Base-by-base conservation (phyloP, 2,113 vertebrate genomes). In the Channa maculata region DNA sequence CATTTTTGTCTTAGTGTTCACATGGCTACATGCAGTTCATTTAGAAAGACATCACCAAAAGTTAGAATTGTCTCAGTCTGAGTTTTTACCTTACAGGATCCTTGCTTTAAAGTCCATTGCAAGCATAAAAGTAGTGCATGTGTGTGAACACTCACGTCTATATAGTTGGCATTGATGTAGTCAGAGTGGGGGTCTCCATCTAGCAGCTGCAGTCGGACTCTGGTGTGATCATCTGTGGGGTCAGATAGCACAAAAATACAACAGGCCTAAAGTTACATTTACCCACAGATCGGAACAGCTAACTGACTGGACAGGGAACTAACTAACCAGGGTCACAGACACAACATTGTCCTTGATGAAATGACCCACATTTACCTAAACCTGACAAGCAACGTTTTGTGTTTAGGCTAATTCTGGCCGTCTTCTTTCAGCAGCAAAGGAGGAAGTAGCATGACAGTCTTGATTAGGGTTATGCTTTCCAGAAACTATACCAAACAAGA, bases 121-220 rank as follows among this genome's bases (percentile, higher is more conserved):
- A 49, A 14, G n/a, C 10, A 59, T 34, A n/a, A 11, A 50, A n/a
- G 9, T 6, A 34, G 3, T 54, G 37, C 61, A 38, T 52, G 50
- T 69, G 59, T 44, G 24, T 44, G 0, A n/a, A 33, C 0, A 92
- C 96, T 98, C 88, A 99, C 97, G 0, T 99, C 97, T 1, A 99
- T 98, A 70, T 98, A 98, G 85, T 98, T 99, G 91, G 97, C 97
- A n/a, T 99, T 99, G 87, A 98, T 98, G 88, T 99, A 99, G 94
- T 99, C 97, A 0, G 97, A 98, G 89, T 98, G 97, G 3, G 96
- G 96, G 92, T 98, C 97, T 85, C 96, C 97, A 34, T 99, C 97
- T 91, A 97, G 91, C 82, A 95, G 95, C 80, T 98, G 96, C 89
- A 99, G 92, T 60, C 97, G 94, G 83, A 99, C 97, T 60, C 97